phyloP scores from a whole-genome alignment of 2,797 vertebrate genomes.

The Cephalopachus bancanus region DNA sequence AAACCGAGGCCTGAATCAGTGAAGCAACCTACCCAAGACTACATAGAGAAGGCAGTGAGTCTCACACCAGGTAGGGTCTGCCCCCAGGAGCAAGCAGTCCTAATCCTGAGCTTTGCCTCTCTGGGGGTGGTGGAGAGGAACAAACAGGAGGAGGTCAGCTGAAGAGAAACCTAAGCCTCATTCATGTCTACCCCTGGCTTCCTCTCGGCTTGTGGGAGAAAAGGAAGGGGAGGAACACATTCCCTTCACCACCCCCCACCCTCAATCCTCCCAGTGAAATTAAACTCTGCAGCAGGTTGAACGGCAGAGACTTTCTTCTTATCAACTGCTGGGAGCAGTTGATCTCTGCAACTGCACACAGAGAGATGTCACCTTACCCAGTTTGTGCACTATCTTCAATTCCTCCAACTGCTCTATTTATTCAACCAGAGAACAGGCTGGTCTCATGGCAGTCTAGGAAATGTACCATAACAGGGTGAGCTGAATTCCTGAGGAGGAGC shows the following conservation, averaged over 20 bases:
- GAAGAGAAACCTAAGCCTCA: not conserved
- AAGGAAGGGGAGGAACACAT: not conserved
- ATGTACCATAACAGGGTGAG: conserved; percentile 47
- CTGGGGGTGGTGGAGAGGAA: not conserved
- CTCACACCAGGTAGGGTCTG: not conserved
- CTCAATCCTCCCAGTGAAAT: not conserved
- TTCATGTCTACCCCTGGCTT: not conserved
- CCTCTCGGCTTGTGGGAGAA: conserved; percentile 15
- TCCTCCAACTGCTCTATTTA: conserved; percentile 56
- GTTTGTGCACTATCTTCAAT: conserved; percentile 30
- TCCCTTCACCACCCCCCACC: not conserved
- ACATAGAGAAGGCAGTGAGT: not conserved
- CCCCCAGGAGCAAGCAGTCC: not conserved
- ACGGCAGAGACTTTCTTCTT: not conserved
- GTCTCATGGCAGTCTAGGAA: conserved; percentile 52
- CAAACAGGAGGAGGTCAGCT: not conserved
- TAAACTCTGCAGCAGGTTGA: conserved; percentile 9
- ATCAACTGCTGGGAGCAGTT: not conserved
- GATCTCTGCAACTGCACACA: conserved; percentile 25
- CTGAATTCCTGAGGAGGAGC: conserved; percentile 67
- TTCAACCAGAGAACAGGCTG: conserved; percentile 41
- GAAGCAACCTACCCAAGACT: not conserved
- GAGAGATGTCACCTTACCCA: conserved; percentile 36
- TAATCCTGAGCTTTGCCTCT: not conserved
- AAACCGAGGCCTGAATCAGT: conserved; percentile 12